These are phyloP conservation scores for Erythrocebus patas DNA, from an alignment of 2,113 vertebrate species.

Conservation along the genomic window DNA sequence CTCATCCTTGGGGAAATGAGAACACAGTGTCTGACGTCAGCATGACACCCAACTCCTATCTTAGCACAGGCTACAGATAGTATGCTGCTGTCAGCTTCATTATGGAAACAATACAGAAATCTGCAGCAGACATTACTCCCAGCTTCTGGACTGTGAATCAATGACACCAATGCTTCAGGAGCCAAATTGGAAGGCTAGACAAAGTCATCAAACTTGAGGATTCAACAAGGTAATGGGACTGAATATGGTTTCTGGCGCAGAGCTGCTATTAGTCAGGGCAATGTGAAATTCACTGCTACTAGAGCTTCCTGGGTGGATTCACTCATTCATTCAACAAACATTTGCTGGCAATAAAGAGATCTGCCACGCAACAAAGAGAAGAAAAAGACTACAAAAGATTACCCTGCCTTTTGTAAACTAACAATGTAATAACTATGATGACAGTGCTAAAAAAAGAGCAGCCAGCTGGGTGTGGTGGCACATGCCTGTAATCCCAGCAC, in stretches of 20 bases:
- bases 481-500: no score
- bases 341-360: neutral
- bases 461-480: no score
- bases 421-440: neutral
- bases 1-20: neutral
- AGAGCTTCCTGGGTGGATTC: neutral
- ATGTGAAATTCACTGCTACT: neutral
- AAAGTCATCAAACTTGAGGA: neutral
- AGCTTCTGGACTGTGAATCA: neutral
- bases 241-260: neutral
- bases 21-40: neutral
- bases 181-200: neutral
- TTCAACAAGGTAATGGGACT: neutral
- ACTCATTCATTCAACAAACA: neutral
- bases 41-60: neutral
- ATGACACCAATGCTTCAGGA: neutral
- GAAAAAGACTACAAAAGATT: neutral
- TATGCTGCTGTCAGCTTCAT: neutral
- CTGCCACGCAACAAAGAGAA: neutral
- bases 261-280: neutral
- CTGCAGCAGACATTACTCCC: neutral
- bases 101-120: neutral
- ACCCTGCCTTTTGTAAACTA: neutral
- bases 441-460: neutral
- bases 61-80: neutral